phyloP scores from a whole-genome alignment of 1,140 invertebrate species.

The Drosophila mayri region DNA sequence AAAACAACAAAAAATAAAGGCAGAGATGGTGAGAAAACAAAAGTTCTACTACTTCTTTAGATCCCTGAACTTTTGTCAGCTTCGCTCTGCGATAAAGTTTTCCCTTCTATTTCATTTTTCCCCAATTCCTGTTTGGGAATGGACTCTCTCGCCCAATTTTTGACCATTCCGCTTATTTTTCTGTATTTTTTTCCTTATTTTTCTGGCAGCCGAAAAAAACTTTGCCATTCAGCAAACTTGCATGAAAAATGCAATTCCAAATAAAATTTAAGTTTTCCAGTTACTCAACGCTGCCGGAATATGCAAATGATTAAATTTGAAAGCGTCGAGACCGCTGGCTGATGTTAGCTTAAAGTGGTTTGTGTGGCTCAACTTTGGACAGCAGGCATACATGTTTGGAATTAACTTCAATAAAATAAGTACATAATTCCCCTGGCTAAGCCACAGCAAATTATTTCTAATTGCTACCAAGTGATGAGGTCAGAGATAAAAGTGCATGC shows the following conservation, averaged over 20 bases:
- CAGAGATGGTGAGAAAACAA: conserved; percentile 72
- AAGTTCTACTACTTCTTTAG: conserved; percentile 69
- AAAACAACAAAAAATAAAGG: conserved; percentile 42
- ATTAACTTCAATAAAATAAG: conserved; percentile 9
- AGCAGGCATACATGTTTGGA: conserved; percentile 9
- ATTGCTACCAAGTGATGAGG: neutral
- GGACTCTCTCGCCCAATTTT: conserved; percentile 38
- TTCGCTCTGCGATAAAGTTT: conserved; percentile 63
- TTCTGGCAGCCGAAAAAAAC: conserved; percentile 34
- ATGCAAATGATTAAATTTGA: conserved; percentile 59
- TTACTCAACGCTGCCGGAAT: conserved; percentile 33
- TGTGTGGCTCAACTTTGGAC: neutral
- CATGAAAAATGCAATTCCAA: conserved; percentile 65
- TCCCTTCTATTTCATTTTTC: conserved; percentile 35
- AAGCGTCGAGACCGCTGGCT: neutral
- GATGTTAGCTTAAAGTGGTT: conserved; percentile 11
- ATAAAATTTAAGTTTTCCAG: conserved; percentile 67
- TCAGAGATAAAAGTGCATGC: neutral
- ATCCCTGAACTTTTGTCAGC: conserved; percentile 69
- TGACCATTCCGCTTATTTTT: conserved; percentile 47
- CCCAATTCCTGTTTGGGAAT: conserved; percentile 41
- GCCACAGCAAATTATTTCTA: conserved; percentile 12
- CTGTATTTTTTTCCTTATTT: conserved; percentile 30
- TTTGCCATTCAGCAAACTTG: conserved; percentile 61
- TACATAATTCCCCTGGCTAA: neutral